Evolutionary conservation across 1,140 invertebrate genomes (phyloP).

Genomic region (Harlomillsia oculata): DNA sequence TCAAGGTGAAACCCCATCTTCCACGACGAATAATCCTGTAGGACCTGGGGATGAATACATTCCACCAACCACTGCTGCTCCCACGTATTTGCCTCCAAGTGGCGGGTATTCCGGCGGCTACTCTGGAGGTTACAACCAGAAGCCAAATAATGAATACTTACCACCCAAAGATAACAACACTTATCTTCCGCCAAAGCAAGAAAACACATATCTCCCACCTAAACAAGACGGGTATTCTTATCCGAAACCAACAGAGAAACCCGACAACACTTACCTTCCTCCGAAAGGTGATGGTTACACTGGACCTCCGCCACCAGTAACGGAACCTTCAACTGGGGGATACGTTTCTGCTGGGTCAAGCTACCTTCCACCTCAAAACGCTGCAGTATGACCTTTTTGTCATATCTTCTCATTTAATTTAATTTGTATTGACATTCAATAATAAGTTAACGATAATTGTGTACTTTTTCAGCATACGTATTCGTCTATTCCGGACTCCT

Average conservation of each 20-base stretch:
- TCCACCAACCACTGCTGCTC: background rate
- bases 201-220: conserved; percentile 4
- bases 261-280: conserved; percentile 11
- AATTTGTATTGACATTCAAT: background rate
- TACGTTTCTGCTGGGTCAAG: background rate
- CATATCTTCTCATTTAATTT: background rate
- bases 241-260: background rate
- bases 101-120: background rate
- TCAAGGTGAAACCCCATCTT: too few relatives aligned
- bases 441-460: background rate
- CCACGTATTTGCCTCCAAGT: background rate
- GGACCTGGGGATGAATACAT: background rate
- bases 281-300: conserved; percentile 4
- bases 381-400: background rate
- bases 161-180: conserved; percentile 1
- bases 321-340: background rate
- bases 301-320: background rate
- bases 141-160: background rate
- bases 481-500: conserved; percentile 8
- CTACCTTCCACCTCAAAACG: background rate
- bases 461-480: conserved; percentile 6
- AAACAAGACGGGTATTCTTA: background rate
- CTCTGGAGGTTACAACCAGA: background rate
- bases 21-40: too few relatives aligned
- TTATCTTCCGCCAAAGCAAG: conserved; percentile 14